Evolutionary conservation across 2,797 vertebrate genomes (phyloP), one percentile per base, ranked within the genome.

Genomic region (Gymnopithys bicolor): DNA sequence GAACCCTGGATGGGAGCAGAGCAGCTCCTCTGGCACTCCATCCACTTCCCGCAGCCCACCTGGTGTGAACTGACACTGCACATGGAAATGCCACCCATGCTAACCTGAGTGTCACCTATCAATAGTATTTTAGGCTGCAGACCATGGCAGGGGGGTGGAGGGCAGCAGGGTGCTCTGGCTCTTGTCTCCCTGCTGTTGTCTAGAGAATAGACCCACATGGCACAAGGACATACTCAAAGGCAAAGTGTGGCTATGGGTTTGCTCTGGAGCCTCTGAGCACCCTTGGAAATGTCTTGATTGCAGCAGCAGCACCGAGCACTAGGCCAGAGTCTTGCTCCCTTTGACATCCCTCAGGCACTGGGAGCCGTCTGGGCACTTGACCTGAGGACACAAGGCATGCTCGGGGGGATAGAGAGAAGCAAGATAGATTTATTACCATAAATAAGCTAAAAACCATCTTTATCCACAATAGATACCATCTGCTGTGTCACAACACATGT

Each of bases 401-500:
- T 80, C 0, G 2, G 35, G n/a, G 59, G 60, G 23, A 32, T 21
- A 62, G 48, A 73, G 79, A 43, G 32, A 27, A 88, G 15, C 0
- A 2, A 28, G 19, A 66, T 51, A 84, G 94, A 91, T 90, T 93
- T 93, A 88, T 91, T 94, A 30, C 67, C 55, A 79, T 55, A 94
- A 93, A 92, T 81, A 68, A 94, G 76, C 18, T 75, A 66, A 94
- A 92, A 91, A 59, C n/a, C 53, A 52, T 94, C 62, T 76, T 43
- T 85, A 8, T 91, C 55, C 39, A 55, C 30, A 8, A 33, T 19
- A 95, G 95, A 96, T 95, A 94, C 14, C 48, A 96, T 96, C 94
- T 95, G 43, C 56, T 73, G n/a, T 95, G 96, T 96, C 95, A 95
- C 95, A 96, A 96, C 59, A 66, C 28, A 53, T 62, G 77, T 93